phyloP scores from a whole-genome alignment of 2,113 vertebrate genomes.

The Anolis carolinensis region DNA sequence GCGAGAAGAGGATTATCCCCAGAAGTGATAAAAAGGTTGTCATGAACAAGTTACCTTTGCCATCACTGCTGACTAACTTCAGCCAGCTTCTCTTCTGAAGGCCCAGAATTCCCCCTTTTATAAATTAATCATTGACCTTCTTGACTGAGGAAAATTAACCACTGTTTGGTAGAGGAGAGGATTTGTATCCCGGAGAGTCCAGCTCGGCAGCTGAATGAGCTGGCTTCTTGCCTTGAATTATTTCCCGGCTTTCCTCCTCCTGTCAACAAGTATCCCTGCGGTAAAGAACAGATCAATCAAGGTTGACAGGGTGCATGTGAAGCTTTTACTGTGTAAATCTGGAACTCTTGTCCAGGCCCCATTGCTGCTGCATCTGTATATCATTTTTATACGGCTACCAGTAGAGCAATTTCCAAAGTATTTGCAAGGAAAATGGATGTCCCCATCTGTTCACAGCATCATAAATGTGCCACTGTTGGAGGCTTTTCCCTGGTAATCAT shows the following conservation, averaged over 20 bases:
- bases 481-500: constrained; percentile 95
- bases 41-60: neutral
- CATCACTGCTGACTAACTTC: neutral
- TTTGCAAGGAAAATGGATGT: constrained; percentile 95
- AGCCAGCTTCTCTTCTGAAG: neutral
- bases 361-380: constrained; percentile 90
- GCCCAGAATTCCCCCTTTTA: neutral
- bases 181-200: constrained; percentile 80
- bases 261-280: constrained; percentile 87
- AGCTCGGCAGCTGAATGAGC: constrained; percentile 81
- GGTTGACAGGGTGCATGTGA: constrained; percentile 83
- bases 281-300: constrained; percentile 93
- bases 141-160: constrained; percentile 16
- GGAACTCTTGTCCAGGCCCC: constrained; percentile 87
- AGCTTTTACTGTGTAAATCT: constrained; percentile 92
- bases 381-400: constrained; percentile 99
- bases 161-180: constrained; percentile 76
- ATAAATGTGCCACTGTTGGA: constrained; percentile 98
- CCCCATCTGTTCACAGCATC: constrained; percentile 96
- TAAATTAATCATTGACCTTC: neutral
- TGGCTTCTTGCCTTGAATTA: constrained; percentile 89
- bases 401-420: constrained; percentile 97
- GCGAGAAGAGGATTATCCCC: neutral
- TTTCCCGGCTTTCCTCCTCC: constrained; percentile 86
- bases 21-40: neutral